Conservation (phyloP, 1,140 invertebrate genomes). For the Tigriopus japonicus region DNA sequence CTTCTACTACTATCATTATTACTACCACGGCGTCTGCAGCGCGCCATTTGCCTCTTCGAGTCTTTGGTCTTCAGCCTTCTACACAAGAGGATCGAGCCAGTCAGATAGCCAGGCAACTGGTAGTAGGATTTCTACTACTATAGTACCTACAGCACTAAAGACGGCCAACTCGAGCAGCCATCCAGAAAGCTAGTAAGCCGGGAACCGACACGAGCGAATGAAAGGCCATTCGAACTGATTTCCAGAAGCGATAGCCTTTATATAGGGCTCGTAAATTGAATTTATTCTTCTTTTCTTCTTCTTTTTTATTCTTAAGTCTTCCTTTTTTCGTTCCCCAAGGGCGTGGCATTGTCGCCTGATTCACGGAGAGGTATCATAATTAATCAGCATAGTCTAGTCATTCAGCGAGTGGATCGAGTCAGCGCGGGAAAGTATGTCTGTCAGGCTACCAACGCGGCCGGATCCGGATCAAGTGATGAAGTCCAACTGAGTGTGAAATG, state of each 20-base stretch:
- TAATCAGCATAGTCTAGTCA: slow-evolving; percentile 53
- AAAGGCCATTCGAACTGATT: neutral
- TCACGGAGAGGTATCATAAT: slow-evolving; percentile 45
- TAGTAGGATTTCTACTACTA: too few relatives aligned
- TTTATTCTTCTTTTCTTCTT: neutral
- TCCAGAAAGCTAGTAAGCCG: too few relatives aligned
- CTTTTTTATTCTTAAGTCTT: too few relatives aligned
- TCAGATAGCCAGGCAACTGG: too few relatives aligned
- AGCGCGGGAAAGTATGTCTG: slow-evolving; percentile 67
- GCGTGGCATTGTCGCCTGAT: neutral
- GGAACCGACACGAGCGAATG: too few relatives aligned
- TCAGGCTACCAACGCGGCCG: slow-evolving; percentile 66
- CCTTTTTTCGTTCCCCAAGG: neutral
- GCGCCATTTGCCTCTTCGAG: too few relatives aligned
- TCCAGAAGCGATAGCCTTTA: neutral
- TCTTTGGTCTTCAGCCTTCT: too few relatives aligned
- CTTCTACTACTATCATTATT: too few relatives aligned
- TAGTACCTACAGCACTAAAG: too few relatives aligned
- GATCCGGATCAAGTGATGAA: slow-evolving; percentile 56
- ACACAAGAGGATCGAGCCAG: too few relatives aligned
- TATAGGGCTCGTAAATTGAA: neutral
- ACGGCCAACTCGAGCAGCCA: too few relatives aligned
- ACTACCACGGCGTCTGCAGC: too few relatives aligned
- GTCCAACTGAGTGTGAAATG: slow-evolving; percentile 67
- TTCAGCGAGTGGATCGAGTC: slow-evolving; percentile 49